A percentile compares a stretch with the other conserved stretches of the same genome.
Conservation (phyloP, 1,140 invertebrate species). For the Halesus radiatus region DNA sequence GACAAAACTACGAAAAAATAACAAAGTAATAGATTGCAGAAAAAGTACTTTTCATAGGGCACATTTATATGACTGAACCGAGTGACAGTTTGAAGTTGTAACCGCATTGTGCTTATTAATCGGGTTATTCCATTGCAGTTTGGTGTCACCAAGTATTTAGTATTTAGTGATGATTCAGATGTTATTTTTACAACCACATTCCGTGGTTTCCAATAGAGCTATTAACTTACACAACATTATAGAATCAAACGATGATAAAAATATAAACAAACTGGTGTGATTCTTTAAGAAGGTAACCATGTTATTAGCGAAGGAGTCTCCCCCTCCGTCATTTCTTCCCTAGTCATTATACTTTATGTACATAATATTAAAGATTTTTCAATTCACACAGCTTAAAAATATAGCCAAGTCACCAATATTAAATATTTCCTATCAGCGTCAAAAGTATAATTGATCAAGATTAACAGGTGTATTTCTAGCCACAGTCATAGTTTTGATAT, state of each 20-base stretch:
- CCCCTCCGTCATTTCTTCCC: neutral
- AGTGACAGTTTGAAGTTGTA: too few relatives aligned
- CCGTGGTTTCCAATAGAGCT: conserved; percentile 40
- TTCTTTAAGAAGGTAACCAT: conserved; percentile 5
- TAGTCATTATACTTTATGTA: conserved; percentile 17
- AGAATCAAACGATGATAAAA: conserved; percentile 25
- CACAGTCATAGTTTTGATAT: too few relatives aligned
- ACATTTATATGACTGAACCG: too few relatives aligned
- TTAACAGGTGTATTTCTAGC: too few relatives aligned
- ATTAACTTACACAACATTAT: too few relatives aligned
- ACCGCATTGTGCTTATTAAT: neutral
- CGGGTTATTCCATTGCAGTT: neutral
- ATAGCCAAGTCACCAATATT: too few relatives aligned
- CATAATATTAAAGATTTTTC: conserved; percentile 4
- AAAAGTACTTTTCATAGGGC: too few relatives aligned
- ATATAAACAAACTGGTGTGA: neutral
- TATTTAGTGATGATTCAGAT: neutral
- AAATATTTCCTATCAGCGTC: too few relatives aligned
- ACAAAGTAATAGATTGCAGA: too few relatives aligned
- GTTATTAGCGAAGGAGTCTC: neutral
- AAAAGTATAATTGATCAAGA: too few relatives aligned
- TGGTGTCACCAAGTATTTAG: neutral
- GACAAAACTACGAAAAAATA: too few relatives aligned
- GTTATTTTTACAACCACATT: conserved; percentile 47
- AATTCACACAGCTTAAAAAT: neutral